Evolutionary conservation across 2,113 vertebrate species (phyloP).

Genomic region (Sterna hirundo): DNA sequence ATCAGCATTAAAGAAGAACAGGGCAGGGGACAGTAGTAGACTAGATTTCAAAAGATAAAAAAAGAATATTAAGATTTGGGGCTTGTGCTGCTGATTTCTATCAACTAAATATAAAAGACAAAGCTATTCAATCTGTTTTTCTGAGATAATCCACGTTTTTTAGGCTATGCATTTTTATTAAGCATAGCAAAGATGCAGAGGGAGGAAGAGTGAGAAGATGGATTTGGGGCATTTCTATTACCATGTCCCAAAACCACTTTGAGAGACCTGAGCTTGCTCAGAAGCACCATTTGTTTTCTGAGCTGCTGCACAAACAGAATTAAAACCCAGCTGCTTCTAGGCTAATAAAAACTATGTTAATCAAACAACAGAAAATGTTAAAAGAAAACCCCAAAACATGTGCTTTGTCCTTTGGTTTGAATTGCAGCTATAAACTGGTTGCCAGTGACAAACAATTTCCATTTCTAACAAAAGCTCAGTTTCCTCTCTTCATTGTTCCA

Average conservation of each 20-base stretch:
- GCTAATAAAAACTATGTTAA: conserved; percentile 4
- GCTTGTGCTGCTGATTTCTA: background rate
- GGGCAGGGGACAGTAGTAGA: background rate
- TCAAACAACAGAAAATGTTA: background rate
- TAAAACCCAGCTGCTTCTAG: background rate
- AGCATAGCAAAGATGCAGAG: background rate
- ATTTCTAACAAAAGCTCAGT: background rate
- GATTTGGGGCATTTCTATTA: background rate
- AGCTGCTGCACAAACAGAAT: background rate
- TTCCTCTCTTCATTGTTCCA: background rate
- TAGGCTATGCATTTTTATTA: background rate
- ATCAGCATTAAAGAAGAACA: background rate
- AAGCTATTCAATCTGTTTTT: background rate
- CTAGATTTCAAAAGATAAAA: background rate
- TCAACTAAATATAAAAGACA: background rate
- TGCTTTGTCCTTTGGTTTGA: background rate
- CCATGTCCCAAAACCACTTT: background rate
- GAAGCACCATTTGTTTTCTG: background rate
- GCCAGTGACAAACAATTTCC: background rate
- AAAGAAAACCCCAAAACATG: background rate
- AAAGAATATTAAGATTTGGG: background rate
- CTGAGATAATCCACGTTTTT: background rate
- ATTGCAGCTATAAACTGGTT: background rate
- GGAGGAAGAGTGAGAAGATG: background rate
- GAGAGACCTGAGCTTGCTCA: background rate